Conservation (phyloP, 2,113 vertebrate genomes). For the Aspiorhynchus laticeps region DNA sequence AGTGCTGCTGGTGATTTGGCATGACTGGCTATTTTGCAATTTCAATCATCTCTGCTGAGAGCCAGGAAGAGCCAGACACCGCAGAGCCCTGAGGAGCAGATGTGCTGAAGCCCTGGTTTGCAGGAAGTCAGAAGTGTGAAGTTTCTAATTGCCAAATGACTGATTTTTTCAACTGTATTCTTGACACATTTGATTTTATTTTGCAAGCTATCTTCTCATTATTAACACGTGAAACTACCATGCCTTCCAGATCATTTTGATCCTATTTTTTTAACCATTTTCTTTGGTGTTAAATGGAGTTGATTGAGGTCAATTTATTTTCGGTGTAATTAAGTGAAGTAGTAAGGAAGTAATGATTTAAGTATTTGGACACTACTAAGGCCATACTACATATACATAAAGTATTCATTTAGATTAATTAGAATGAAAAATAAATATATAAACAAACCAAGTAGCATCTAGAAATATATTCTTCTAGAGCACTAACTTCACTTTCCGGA, state of each 20-base stretch:
- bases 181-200: background rate
- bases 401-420: background rate
- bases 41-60: slow-evolving; percentile 24
- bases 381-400: background rate
- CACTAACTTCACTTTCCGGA: background rate
- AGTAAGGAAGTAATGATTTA: too few species aligned
- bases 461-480: background rate
- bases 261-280: background rate
- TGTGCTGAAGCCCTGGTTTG: slow-evolving; percentile 2
- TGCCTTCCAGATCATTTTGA: background rate
- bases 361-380: background rate
- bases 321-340: background rate
- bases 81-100: slow-evolving; percentile 4
- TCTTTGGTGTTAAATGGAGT: background rate
- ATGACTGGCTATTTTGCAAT: background rate
- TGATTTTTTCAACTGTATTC: background rate
- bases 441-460: background rate
- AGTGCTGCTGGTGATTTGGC: slow-evolving; percentile 20
- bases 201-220: background rate
- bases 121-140: slow-evolving; percentile 36
- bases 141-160: slow-evolving; percentile 9
- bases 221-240: background rate
- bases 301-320: background rate
- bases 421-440: background rate
- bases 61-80: slow-evolving; percentile 20